Evolutionary conservation across 1,140 invertebrate species (phyloP), one percentile per base, ranked within the genome.

Genomic region (Microplitis demolitor): DNA sequence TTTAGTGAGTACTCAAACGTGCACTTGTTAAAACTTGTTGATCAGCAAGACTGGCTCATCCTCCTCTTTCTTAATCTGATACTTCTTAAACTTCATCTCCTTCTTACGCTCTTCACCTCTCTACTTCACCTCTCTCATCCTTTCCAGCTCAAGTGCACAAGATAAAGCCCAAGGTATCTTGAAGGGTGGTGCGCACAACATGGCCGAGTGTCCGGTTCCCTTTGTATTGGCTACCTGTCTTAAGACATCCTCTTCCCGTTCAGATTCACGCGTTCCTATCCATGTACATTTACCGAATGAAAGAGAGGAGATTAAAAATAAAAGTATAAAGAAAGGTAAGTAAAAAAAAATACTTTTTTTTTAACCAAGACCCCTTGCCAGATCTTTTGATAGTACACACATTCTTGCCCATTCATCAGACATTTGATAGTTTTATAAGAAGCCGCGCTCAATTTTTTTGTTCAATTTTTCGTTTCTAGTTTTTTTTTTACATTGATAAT

Each of bases 391-490:
- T 87, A 86, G 84, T 82, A 80, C 80, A 68, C 39, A 74, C 85
- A 86, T 86, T 86, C 84, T 80, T 84, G 80, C 76, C 77, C 84
- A 85, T 87, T 84, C 83, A 80, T 87, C 84, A 85, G 84, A 86
- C 81, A 87, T 87, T 87, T 87, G 85, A 87, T 87, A 86, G 85
- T 79, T 82, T 80, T 78, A 82, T 80, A 82, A 84, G 81, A 84
- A 84, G 84, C 80, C 75, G 77, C 3, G 39, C 11, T 80, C 78
- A 79, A 82, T 82, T 84, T 81, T 78, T 74, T 79, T 73, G 33
- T 67, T 61, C 50, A 66, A 35, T 50, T 67, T 24, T 70, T 24
- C 70, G 16, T 66, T 63, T 58, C 3, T 61, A 5, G 1, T 60
- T 24, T 34, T 53, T 0, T 8, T 51, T 64, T 64, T 11, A 13